Conservation (phyloP, 1,140 invertebrate species). For the Tetramorium simillimum region DNA sequence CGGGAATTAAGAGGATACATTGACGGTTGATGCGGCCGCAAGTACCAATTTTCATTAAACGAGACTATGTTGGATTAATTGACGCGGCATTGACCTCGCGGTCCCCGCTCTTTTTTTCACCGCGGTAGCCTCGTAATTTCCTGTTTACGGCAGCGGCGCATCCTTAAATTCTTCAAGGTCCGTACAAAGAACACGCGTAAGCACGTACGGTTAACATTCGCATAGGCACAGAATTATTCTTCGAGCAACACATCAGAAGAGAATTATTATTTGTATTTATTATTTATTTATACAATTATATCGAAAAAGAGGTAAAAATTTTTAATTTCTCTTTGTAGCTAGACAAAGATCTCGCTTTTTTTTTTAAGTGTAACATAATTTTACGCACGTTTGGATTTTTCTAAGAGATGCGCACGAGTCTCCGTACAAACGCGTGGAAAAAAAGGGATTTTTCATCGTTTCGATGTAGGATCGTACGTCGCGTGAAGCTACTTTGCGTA, state of each 20-base stretch:
- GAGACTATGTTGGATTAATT: constrained; percentile 5
- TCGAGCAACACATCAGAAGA: background rate
- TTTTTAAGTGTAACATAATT: background rate
- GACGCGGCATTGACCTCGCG: background rate
- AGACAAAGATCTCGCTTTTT: too few species aligned
- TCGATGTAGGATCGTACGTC: background rate
- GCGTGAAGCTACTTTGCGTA: background rate
- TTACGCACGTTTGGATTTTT: background rate
- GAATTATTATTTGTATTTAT: too few species aligned
- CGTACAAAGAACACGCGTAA: background rate
- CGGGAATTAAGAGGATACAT: background rate
- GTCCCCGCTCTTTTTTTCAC: background rate
- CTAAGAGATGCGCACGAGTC: background rate
- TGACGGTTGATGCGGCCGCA: background rate
- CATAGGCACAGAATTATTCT: background rate
- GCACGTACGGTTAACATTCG: background rate
- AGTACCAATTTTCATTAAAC: constrained; percentile 16
- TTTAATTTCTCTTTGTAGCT: background rate
- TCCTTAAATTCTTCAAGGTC: background rate
- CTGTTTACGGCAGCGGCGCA: background rate
- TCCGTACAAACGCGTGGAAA: background rate
- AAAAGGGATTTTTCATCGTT: background rate
- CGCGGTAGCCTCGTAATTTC: background rate
- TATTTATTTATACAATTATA: background rate
- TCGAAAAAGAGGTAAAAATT: background rate